A percentile compares a stretch with the other conserved stretches of the same genome.
Conservation (phyloP, 2,113 vertebrate species). For the Polypterus bichir region DNA sequence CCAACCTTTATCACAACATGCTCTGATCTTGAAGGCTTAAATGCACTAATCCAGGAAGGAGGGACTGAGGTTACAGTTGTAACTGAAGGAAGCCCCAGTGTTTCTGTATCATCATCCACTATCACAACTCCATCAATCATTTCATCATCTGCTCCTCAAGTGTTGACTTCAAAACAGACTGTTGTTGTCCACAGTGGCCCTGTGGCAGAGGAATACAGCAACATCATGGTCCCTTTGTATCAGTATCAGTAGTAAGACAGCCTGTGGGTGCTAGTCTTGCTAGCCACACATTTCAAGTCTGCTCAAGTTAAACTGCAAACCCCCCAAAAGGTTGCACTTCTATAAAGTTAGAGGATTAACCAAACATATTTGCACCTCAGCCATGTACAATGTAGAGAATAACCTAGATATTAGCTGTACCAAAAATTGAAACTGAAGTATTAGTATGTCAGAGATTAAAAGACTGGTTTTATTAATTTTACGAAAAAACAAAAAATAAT, state of each 20-base stretch:
- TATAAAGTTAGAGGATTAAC: no score
- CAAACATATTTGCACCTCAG: no score
- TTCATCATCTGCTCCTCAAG: conserved; percentile 41
- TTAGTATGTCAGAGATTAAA: no score
- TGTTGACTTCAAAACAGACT: conserved; percentile 42
- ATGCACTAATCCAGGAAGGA: conserved; percentile 78
- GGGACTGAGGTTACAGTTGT: conserved; percentile 77
- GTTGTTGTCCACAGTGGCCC: conserved; percentile 7
- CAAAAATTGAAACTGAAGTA: no score
- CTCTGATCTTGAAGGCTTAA: conserved; percentile 80
- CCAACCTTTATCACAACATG: conserved; percentile 72
- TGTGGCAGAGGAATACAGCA: conserved; percentile 15
- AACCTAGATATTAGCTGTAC: no score
- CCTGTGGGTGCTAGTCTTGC: no score
- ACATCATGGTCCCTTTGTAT: conserved; percentile 37
- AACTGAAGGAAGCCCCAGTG: conserved; percentile 52
- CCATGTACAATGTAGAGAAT: no score
- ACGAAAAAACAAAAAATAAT: no score
- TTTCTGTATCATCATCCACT: conserved; percentile 28
- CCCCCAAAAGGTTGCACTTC: no score
- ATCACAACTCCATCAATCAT: conserved; percentile 26
- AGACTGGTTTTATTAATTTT: no score
- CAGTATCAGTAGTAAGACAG: conserved; percentile 22
- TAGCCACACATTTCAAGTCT: no score
- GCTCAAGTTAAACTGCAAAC: no score